Base-by-base conservation (phyloP, 2,113 vertebrate species). In the Sinocyclocheilus grahami region DNA sequence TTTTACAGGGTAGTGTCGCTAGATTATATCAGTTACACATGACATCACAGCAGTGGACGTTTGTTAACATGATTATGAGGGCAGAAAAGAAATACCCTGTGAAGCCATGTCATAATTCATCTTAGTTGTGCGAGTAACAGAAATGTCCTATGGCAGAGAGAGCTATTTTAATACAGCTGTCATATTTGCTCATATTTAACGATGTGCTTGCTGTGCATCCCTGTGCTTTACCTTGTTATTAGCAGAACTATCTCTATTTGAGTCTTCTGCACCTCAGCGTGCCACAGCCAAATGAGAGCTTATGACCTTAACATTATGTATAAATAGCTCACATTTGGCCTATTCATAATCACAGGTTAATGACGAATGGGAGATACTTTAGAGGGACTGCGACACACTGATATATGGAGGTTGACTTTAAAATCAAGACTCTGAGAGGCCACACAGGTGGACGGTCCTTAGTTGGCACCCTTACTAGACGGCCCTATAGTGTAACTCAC, bases 161-260 rank as follows among this genome's bases (percentile, higher is more conserved):
- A 76, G 53, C 76, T 85, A 82, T 88, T 88, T 76, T 85, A 78
- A 88, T 76, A 22, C 65, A 86, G 78, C 78, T 86, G 79, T 78
- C 46, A 83, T 85, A 76, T 78, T 81, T 78, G 62, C 60, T 78
- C 84, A 65, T 65, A 78, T 86, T 88, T 69, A 20, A 77, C 14
- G 51, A 30, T 30, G 46, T 69, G 51, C 33, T 79, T 46, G 11
- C 37, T 75, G 75, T 69, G 30, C 27, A 27, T 76, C 63, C 12
- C 16, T 37, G 62, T 37, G 67, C 30, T 80, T 63, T 71, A 63
- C 78, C 30, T 39, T 78, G 30, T 69, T 83, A 83, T 79, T 55
- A 63, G 71, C 74, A 27, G 72, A 60, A 65, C 58, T 48, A 13
- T 78, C 24, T 78, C 39, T 53, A 12, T 75, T 58, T 24, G 60